phyloP scores from a whole-genome alignment of 2,113 vertebrate species.

The Petroica traversi region DNA sequence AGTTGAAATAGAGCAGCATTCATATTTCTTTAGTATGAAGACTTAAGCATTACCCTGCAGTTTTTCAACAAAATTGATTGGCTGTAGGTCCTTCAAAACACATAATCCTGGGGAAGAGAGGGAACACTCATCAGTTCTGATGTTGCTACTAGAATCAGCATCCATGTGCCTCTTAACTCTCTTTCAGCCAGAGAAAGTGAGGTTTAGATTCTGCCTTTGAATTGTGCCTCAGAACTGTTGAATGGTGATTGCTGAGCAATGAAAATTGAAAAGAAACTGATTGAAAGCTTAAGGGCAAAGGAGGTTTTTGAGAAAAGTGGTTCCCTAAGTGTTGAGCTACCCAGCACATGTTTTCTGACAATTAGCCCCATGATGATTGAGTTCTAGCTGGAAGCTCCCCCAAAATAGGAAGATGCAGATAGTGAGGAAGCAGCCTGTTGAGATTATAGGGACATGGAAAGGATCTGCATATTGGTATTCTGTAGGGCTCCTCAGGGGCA shows the following conservation, averaged over 20 bases:
- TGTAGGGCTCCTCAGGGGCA: background rate
- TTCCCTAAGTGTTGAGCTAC: background rate
- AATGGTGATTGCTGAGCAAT: background rate
- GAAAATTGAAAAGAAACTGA: background rate
- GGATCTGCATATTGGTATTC: background rate
- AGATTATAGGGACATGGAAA: background rate
- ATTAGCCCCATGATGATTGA: fast-evolving
- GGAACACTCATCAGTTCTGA: background rate
- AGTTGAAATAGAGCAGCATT: background rate
- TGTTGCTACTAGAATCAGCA: background rate
- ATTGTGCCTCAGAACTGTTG: background rate
- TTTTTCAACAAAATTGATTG: background rate
- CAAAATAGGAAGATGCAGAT: background rate
- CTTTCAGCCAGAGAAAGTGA: background rate
- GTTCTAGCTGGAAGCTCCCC: background rate
- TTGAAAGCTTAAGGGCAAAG: background rate
- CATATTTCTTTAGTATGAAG: background rate
- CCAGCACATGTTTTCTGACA: fast-evolving
- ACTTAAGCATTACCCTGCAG: background rate
- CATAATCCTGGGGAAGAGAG: fast-evolving
- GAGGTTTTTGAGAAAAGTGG: background rate
- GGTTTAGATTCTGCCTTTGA: background rate
- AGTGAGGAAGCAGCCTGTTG: background rate
- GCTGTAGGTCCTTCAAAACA: background rate
- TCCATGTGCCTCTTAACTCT: background rate